phyloP scores from a whole-genome alignment of 2,113 vertebrate genomes.

The Excalfactoria chinensis region DNA sequence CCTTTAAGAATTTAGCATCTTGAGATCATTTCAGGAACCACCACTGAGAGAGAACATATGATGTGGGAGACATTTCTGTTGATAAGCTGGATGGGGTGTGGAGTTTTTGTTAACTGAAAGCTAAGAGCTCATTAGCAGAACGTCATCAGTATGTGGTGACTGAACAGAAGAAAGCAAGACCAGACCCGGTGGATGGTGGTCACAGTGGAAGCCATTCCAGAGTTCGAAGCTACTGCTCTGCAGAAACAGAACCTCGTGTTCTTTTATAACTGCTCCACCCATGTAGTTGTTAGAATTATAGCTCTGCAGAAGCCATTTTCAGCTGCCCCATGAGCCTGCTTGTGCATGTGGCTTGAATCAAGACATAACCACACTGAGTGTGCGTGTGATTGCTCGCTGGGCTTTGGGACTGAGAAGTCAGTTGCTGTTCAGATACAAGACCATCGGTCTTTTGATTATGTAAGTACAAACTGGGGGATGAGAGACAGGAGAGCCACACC shows the following conservation, averaged over 20 bases:
- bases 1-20: not conserved
- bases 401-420: not conserved
- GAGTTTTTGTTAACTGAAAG: not conserved
- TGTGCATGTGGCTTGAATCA: not conserved
- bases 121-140: not conserved
- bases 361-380: fast-evolving
- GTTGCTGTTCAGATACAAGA: not conserved
- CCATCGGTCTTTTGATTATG: no score
- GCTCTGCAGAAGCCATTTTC: not conserved
- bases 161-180: not conserved
- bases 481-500: not conserved
- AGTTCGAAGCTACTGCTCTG: not conserved
- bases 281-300: not conserved
- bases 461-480: not conserved
- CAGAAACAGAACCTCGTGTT: fast-evolving
- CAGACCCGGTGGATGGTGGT: not conserved
- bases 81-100: not conserved
- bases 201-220: not conserved
- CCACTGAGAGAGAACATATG: not conserved
- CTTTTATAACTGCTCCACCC: not conserved
- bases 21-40: not conserved
- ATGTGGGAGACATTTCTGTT: not conserved
- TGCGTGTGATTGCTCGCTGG: not conserved
- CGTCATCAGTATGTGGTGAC: not conserved
- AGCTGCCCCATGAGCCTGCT: not conserved